Evolutionary conservation across 2,888 invertebrate genomes (phyloP), one percentile per base, ranked within the genome.

Genomic region (Drosophila leonis): DNA sequence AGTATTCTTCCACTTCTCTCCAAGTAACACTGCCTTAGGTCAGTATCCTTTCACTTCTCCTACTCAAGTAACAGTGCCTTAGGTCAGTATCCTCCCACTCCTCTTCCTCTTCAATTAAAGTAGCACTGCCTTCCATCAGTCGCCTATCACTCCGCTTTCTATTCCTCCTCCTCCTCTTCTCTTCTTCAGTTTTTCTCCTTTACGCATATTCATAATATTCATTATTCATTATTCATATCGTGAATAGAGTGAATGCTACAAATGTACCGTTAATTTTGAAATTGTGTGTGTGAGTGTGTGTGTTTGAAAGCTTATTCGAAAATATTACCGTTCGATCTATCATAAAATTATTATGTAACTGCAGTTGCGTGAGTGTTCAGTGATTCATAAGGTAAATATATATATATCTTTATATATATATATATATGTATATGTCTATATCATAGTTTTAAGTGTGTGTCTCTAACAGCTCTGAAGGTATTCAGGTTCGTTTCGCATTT

Each of bases 391-490:
- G 72, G 62, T 83, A 89, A 75, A 83, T 82, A 80, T 82, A 76
- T 78, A 71, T 81, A 83, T 81, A 12, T 51, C 8, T 51, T 20
- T 24, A 24, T 35, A 41, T 55, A 9, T 41, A 72, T 81, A 68
- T 75, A 82, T 51, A 85, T 55, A 41, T 56, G 29, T 42, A 31
- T 41, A 31, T 42, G 77, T 88, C 90, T 90, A 90, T 89, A 84
- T 89, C 65, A 90, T 84, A 88, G 83, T 76, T 82, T 89, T 78
- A 88, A 67, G 78, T 90, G 78, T 90, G 78, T 90, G 86, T 86
- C 83, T 80, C 75, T 85, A 90, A 86, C 75, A 82, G 80, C 90
- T 90, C 85, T 87, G 81, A 90, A 89, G 90, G 90, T 89, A 89
- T 83, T 91, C 89, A 83, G 83, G 87, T 89, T 88, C 75, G 90